Base-by-base conservation (phyloP, 2,113 vertebrate genomes). In the Trematomus loennbergii region DNA sequence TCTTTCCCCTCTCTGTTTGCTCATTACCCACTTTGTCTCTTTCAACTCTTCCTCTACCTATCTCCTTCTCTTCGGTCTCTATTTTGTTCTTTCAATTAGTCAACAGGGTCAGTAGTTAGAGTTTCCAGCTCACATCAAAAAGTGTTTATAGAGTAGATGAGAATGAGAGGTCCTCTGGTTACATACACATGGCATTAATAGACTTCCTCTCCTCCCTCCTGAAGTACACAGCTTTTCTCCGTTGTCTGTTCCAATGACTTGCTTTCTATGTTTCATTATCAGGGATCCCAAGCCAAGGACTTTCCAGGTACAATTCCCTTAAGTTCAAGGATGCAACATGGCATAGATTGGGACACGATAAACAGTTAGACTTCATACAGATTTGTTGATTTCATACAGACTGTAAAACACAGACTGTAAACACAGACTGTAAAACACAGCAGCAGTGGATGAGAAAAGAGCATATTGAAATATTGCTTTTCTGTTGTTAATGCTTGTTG, bases 1-100 rank as follows among this genome's bases (percentile, higher is more conserved):
- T 72, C 55, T 53, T 54, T 36, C 49, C 62, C 60, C 59, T 78
- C 46, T 75, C 64, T 45, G n/a, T 65, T 59, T 67, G n/a, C 65
- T 63, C 12, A 20, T 57, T 53, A 11, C 33, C 22, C 46, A 48
- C 45, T 54, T 45, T 49, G 22, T 57, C 58, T 33, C 25, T 45
- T 52, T 22, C 55, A 15, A 16, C 22, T 75, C 36, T 40, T 61
- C n/a, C n/a, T 58, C 12, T 46, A 1, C 49, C 22, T 1, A 9
- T 58, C 17, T 49, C 18, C 43, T 10, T 57, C 20, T 36, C 13
- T 18, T 33, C 20, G 4, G 4, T n/a, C 25, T 9, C 33, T 53
- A 48, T 36, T 12, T 40, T 7, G 36, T 9, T 25, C 18, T 12
- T 46, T 49, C 36, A 40, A 55, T 61, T 50, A 22, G 68, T 48